phyloP scores from a whole-genome alignment of 1,140 invertebrate species.

The Camponotus pennsylvanicus region DNA sequence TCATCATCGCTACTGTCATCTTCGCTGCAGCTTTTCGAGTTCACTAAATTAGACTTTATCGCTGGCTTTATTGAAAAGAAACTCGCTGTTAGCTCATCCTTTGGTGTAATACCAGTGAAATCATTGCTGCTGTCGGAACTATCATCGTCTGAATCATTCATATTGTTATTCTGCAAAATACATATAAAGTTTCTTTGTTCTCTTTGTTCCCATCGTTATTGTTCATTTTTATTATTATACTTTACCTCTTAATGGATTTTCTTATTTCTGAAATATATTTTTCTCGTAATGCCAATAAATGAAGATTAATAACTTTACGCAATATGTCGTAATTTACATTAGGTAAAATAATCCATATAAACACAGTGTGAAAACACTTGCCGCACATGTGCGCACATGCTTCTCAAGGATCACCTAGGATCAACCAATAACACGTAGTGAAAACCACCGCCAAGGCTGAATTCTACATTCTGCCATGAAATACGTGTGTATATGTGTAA shows the following conservation, averaged over 20 bases:
- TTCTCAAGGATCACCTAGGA: no score
- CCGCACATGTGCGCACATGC: neutral
- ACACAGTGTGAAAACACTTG: slow-evolving; percentile 10
- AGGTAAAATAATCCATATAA: neutral
- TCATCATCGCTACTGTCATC: slow-evolving; percentile 84
- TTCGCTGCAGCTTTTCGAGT: slow-evolving; percentile 66
- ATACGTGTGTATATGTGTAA: neutral
- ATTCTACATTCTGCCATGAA: neutral
- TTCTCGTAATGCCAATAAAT: neutral
- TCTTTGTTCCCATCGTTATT: neutral
- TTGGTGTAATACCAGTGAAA: slow-evolving; percentile 81
- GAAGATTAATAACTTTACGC: neutral
- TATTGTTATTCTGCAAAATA: slow-evolving; percentile 50
- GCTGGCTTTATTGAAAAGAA: slow-evolving; percentile 78
- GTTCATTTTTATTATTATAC: neutral
- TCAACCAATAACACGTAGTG: no score
- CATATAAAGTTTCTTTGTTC: neutral
- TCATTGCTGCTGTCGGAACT: slow-evolving; percentile 86
- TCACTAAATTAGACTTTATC: slow-evolving; percentile 19
- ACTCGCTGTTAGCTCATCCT: slow-evolving; percentile 84
- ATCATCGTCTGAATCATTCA: slow-evolving; percentile 80
- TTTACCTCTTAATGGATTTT: neutral
- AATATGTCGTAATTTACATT: neutral
- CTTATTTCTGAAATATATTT: slow-evolving; percentile 3
- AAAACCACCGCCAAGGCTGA: no score